Evolutionary conservation across 2,113 vertebrate genomes (phyloP).

Genomic region (Australoheros scitulus): DNA sequence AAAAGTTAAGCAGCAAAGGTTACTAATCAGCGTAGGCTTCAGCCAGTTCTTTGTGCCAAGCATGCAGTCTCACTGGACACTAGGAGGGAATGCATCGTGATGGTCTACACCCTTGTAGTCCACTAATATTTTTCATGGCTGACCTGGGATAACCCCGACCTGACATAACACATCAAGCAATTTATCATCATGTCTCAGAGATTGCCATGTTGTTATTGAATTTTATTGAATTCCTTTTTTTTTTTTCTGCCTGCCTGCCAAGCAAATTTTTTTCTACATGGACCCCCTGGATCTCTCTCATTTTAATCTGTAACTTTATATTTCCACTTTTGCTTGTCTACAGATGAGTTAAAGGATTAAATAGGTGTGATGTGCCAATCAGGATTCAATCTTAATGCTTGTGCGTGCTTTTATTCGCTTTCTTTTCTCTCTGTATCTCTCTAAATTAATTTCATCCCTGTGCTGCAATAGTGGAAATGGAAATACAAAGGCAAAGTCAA

Average conservation of each 20-base stretch:
- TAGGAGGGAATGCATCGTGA: background rate
- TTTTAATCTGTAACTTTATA: background rate
- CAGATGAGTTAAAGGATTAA: background rate
- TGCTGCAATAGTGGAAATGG: background rate
- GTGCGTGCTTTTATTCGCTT: background rate
- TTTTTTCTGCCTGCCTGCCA: background rate
- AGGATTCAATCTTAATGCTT: background rate
- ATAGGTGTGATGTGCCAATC: background rate
- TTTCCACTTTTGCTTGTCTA: background rate
- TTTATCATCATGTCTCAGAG: conserved; percentile 6
- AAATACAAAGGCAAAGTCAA: background rate
- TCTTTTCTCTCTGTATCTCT: background rate
- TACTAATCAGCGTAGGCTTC: background rate
- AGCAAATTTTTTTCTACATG: too few species aligned
- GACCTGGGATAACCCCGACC: background rate
- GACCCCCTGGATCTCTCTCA: background rate
- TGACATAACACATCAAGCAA: background rate
- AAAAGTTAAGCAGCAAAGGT: conserved; percentile 22
- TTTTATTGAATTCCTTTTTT: background rate
- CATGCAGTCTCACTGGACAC: conserved; percentile 8
- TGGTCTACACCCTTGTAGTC: background rate
- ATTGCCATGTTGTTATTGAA: background rate
- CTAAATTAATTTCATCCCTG: background rate
- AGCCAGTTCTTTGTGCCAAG: conserved; percentile 6
- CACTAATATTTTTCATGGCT: background rate